phyloP scores from a whole-genome alignment of 2,797 vertebrate species.

The Rousettus madagascariensis region DNA sequence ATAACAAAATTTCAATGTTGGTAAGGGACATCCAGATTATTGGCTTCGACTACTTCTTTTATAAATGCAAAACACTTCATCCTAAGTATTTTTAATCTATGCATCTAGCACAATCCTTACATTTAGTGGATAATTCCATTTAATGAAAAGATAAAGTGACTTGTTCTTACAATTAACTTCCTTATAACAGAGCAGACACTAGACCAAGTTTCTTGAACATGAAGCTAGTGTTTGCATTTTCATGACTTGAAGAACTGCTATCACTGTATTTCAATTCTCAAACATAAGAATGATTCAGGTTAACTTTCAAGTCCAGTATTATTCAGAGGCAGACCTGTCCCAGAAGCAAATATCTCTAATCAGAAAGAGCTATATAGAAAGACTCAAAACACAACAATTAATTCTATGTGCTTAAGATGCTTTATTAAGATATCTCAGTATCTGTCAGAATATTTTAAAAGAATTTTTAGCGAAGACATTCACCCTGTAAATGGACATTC shows the following conservation, averaged over 20 bases:
- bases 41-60: background rate
- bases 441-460: slow-evolving; percentile 48
- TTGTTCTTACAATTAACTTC: background rate
- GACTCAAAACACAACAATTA: slow-evolving; percentile 66
- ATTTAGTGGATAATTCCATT: background rate
- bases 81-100: background rate
- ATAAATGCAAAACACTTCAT: background rate
- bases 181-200: background rate
- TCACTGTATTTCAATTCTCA: slow-evolving; percentile 65
- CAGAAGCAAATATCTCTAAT: slow-evolving; percentile 72
- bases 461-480: background rate
- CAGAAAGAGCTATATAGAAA: slow-evolving; percentile 62
- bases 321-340: slow-evolving; percentile 76
- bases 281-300: slow-evolving; percentile 75
- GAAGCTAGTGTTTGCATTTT: background rate
- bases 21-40: background rate
- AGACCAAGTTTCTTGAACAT: background rate
- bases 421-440: slow-evolving; percentile 69
- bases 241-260: slow-evolving; percentile 52
- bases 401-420: slow-evolving; percentile 70
- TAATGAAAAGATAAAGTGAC: background rate
- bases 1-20: background rate
- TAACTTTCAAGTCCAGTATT: slow-evolving; percentile 77
- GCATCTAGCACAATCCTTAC: background rate
- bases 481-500: background rate